phyloP scores from a whole-genome alignment of 2,113 vertebrate genomes.

The Oreamnos americanus region DNA sequence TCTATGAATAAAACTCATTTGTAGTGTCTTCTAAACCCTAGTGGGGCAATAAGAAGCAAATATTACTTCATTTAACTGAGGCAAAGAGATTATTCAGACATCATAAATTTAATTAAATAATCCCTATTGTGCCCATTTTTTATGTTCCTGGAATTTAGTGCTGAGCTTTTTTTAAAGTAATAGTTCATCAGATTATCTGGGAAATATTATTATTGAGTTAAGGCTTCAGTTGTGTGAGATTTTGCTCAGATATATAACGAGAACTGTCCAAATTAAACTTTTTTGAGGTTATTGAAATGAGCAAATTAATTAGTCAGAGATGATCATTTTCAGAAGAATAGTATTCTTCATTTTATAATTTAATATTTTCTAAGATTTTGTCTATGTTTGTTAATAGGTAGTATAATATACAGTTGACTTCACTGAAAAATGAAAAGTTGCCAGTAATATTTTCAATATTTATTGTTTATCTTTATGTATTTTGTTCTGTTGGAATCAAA shows the following conservation, averaged over 20 bases:
- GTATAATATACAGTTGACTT: conserved; percentile 50
- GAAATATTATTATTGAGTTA: neutral
- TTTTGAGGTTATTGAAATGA: neutral
- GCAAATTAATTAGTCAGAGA: conserved; percentile 43
- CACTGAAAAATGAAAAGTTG: conserved; percentile 45
- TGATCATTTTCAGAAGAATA: conserved; percentile 62
- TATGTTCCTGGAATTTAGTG: neutral
- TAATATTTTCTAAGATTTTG: conserved; percentile 32
- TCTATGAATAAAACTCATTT: neutral
- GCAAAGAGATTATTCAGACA: neutral
- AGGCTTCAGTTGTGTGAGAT: neutral
- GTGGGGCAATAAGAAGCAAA: neutral
- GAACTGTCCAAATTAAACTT: neutral
- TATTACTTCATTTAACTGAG: neutral
- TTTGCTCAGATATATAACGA: neutral
- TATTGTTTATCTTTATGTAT: conserved; percentile 7
- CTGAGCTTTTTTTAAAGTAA: neutral
- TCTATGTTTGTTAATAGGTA: conserved; percentile 19
- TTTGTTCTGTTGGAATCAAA: conserved; percentile 21
- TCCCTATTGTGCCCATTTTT: neutral
- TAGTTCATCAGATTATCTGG: neutral
- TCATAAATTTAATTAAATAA: neutral
- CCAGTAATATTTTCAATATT: conserved; percentile 16
- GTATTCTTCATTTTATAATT: conserved; percentile 36
- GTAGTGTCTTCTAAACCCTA: neutral